Conservation (phyloP, 2,888 invertebrate species). For the Synanthedon tipuliformis region DNA sequence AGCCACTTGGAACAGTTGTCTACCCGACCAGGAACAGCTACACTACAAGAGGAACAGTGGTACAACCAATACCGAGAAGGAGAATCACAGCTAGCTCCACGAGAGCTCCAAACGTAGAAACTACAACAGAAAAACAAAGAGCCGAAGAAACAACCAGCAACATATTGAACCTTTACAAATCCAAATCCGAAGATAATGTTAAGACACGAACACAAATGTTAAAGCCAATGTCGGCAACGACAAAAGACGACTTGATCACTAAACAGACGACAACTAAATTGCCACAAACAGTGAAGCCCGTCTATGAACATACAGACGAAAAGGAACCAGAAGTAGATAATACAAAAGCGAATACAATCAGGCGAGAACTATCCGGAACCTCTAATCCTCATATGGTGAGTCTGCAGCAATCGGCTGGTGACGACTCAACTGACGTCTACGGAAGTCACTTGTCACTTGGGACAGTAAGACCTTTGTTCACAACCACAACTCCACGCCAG, state of each 20-base stretch:
- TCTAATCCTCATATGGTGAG: conserved; percentile 68
- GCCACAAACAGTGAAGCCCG: conserved; percentile 60
- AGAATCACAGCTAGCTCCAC: conserved; percentile 44
- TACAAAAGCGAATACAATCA: conserved; percentile 68
- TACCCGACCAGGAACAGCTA: conserved; percentile 67
- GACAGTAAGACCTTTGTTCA: conserved; percentile 75
- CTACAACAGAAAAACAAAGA: conserved; percentile 34
- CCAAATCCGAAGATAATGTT: conserved; percentile 36
- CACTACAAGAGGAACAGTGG: conserved; percentile 71
- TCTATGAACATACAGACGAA: conserved; percentile 60
- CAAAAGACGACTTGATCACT: conserved; percentile 44
- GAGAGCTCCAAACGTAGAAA: conserved; percentile 33
- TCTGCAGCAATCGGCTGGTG: conserved; percentile 71
- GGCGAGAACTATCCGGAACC: conserved; percentile 74
- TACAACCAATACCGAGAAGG: conserved; percentile 74
- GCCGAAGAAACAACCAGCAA: conserved; percentile 44
- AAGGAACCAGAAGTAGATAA: conserved; percentile 45
- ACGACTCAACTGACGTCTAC: conserved; percentile 77
- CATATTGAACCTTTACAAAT: conserved; percentile 40
- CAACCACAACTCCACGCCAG: conserved; percentile 72
- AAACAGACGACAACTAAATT: conserved; percentile 52
- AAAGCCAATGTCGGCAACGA: conserved; percentile 39
- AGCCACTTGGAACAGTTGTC: conserved; percentile 58
- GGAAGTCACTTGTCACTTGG: conserved; percentile 74
- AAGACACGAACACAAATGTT: conserved; percentile 44